Evolutionary conservation across 1,140 invertebrate genomes (phyloP).

Genomic region (Diprion similis): DNA sequence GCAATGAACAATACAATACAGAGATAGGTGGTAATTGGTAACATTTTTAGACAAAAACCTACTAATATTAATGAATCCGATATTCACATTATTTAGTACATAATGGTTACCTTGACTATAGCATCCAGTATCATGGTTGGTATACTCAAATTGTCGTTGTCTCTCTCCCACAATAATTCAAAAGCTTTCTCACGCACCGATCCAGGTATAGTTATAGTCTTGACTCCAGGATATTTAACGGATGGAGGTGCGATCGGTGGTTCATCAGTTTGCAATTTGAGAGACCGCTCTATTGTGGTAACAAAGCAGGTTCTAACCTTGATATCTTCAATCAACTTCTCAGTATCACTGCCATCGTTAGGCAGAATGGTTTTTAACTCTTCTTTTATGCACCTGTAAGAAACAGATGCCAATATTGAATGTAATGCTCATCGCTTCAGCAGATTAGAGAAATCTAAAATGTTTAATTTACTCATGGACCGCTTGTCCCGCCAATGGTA

Average conservation of each 20-base stretch:
- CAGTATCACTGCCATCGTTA: slow-evolving; percentile 58
- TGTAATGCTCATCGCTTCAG: too few species aligned
- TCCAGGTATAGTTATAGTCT: slow-evolving; percentile 72
- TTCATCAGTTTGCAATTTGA: slow-evolving; percentile 62
- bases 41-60: slow-evolving; percentile 17
- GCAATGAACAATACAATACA: slow-evolving; percentile 36
- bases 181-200: slow-evolving; percentile 76
- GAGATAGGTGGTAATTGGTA: not conserved
- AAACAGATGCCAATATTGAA: slow-evolving; percentile 24
- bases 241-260: slow-evolving; percentile 62
- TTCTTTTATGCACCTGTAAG: slow-evolving; percentile 44
- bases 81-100: slow-evolving; percentile 13
- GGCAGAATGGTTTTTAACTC: slow-evolving; percentile 37
- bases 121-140: slow-evolving; percentile 85
- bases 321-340: slow-evolving; percentile 72
- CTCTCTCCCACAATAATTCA: slow-evolving; percentile 85
- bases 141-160: slow-evolving; percentile 83
- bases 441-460: too few species aligned
- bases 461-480: slow-evolving; percentile 67
- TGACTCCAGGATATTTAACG: slow-evolving; percentile 76
- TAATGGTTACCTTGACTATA: slow-evolving; percentile 71
- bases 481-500: slow-evolving; percentile 73
- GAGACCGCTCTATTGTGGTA: slow-evolving; percentile 74
- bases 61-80: not conserved
- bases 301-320: slow-evolving; percentile 85